These are phyloP conservation scores for Telenomus remus DNA, from an alignment of 1,140 invertebrate species.

Conservation along the genomic window DNA sequence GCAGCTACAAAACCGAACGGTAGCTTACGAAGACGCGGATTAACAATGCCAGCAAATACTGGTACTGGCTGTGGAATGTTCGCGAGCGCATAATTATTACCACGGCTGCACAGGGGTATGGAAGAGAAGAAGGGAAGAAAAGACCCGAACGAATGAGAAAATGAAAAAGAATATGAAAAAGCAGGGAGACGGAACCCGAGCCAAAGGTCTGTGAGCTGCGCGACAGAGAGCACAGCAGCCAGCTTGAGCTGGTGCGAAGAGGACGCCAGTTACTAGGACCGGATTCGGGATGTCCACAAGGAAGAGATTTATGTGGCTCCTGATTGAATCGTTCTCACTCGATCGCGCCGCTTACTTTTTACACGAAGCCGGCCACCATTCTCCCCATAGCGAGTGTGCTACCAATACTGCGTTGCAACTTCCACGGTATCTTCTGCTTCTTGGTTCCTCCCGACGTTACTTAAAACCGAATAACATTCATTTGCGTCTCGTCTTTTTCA, in stretches of 20 bases:
- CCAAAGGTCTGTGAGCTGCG: slow-evolving; percentile 59
- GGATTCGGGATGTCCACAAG: slow-evolving; percentile 71
- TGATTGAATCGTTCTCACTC: slow-evolving; percentile 77
- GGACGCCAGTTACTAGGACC: slow-evolving; percentile 53
- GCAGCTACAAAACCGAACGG: slow-evolving; percentile 63
- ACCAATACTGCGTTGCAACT: slow-evolving; percentile 35
- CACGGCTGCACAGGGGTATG: slow-evolving; percentile 49
- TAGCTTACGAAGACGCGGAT: slow-evolving; percentile 72
- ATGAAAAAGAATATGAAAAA: slow-evolving; percentile 59
- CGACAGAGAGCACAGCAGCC: slow-evolving; percentile 52
- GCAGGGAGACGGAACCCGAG: slow-evolving; percentile 57
- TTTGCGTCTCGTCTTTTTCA: slow-evolving; percentile 28
- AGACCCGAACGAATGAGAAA: slow-evolving; percentile 47
- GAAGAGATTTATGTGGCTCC: slow-evolving; percentile 76
- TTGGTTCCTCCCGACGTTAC: slow-evolving; percentile 46
- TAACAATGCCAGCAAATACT: slow-evolving; percentile 75
- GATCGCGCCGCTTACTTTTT: slow-evolving; percentile 73
- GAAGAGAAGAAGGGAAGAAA: slow-evolving; percentile 33
- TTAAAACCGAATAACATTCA: slow-evolving; percentile 45
- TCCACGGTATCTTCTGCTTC: slow-evolving; percentile 35
- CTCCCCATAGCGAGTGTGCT: slow-evolving; percentile 38
- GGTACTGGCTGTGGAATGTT: slow-evolving; percentile 72
- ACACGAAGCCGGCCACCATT: slow-evolving; percentile 56
- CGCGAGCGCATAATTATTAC: slow-evolving; percentile 76
- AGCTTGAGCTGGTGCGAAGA: slow-evolving; percentile 5